A percentile compares a stretch with the other conserved stretches of the same genome.
Evolutionary conservation across 2,797 vertebrate genomes (phyloP).

Genomic region (Anomalospiza imberbis): DNA sequence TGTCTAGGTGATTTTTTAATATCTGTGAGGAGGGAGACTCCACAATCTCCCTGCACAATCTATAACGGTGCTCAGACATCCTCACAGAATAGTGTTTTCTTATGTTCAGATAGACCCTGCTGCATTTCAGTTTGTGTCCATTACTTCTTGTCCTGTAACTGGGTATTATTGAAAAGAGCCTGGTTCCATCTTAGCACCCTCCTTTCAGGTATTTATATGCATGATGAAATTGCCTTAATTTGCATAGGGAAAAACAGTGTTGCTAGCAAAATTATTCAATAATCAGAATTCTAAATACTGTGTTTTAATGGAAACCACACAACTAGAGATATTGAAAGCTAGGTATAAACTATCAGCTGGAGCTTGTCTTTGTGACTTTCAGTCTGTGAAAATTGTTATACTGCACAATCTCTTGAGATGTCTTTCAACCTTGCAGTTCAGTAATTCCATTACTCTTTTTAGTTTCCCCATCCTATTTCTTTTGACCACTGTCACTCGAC

Average conservation of each 20-base stretch:
- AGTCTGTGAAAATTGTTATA: neutral
- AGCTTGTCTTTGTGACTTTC: neutral
- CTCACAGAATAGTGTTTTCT: neutral
- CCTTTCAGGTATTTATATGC: neutral
- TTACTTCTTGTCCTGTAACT: neutral
- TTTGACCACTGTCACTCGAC: too few species aligned
- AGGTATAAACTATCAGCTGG: neutral
- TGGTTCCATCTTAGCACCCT: neutral
- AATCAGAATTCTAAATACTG: neutral
- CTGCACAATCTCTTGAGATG: neutral
- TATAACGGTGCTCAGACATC: neutral
- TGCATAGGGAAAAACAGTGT: neutral
- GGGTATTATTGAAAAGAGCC: neutral
- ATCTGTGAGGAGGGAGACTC: neutral
- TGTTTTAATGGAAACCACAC: neutral
- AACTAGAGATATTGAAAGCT: neutral
- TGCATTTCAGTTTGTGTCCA: neutral
- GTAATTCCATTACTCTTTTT: neutral
- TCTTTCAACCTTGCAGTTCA: neutral
- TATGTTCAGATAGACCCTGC: neutral
- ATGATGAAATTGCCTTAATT: neutral
- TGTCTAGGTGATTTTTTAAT: neutral
- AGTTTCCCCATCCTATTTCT: neutral
- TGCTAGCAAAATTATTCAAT: neutral
- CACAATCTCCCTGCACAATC: neutral